Conservation (phyloP, 2,888 invertebrate genomes). For the Syritta pipiens region DNA sequence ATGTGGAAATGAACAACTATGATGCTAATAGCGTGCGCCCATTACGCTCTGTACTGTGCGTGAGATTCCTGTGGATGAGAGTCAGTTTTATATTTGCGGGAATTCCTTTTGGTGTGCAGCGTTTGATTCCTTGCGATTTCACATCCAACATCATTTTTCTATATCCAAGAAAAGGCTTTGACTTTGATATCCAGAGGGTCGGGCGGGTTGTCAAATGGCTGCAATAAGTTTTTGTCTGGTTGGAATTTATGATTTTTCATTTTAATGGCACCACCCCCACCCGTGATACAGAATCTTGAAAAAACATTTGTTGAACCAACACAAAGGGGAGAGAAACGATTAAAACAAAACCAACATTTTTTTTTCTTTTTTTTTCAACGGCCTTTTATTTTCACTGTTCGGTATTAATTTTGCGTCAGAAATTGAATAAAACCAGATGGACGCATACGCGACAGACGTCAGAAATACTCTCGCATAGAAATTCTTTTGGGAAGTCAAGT, state of each 20-base stretch:
- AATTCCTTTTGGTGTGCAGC: too few species aligned
- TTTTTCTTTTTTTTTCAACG: background rate
- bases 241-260: background rate
- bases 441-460: conserved; percentile 33
- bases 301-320: conserved; percentile 19
- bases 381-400: background rate
- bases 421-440: conserved; percentile 21
- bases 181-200: too few species aligned
- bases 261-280: background rate
- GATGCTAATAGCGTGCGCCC: background rate
- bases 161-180: too few species aligned
- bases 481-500: background rate
- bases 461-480: background rate
- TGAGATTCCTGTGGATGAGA: background rate
- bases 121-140: too few species aligned
- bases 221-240: too few species aligned
- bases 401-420: conserved; percentile 19
- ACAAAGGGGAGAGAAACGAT: background rate
- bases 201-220: too few species aligned
- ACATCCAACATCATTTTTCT: too few species aligned
- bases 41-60: too few species aligned
- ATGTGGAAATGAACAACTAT: conserved; percentile 11
- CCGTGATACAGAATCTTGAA: background rate
- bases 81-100: too few species aligned
- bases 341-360: background rate